Evolutionary conservation across 2,888 invertebrate species (phyloP), one percentile per base, ranked within the genome.

Genomic region (Cerastoderma edule): DNA sequence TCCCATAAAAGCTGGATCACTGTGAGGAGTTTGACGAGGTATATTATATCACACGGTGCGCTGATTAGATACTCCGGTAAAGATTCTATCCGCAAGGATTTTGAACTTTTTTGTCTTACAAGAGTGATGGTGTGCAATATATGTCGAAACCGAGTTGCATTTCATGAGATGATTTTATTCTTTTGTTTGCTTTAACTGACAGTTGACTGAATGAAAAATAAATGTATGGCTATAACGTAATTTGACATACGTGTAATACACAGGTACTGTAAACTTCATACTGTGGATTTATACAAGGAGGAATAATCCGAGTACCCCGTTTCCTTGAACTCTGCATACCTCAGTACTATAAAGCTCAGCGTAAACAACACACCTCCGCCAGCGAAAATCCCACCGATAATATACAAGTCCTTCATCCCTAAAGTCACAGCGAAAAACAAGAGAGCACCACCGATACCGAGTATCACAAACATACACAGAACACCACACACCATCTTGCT

Each of bases 351-450:
- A 57, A 78, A 70, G 10, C 32, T 64, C 13, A 71, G 35, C 1
- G 71, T 50, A 64, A 78, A 78, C 8, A 70, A 0, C 0, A 63
- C 22, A 27, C 78, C 78, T n/a, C 78, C 78, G 19, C 27, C 22
- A 4, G 54, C 16, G 64, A 78, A 78, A 22, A 78, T 78, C 1
- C 78, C 78, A 4, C 70, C 78, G n/a, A 78, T 24, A n/a, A 78
- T 60, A 30, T 67, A 78, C 22, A 73, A 50, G 32, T 78, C 78
- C 8, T 64, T 60, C 30, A 73, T 70, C n/a, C 53, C 28, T 4
- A 54, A 32, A n/a, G 64, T 57, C 16, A 39, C 35, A n/a, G 67
- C 73, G 28, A 78, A 54, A 2, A 67, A 27, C 19, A 78, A 19
- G 28, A 73, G 33, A 0, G 32, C n/a, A 19, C 33, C 54, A 22